Percentiles rank a stretch among this genome's conserved stretches.
Conservation (phyloP, 2,113 vertebrate genomes). For the Mustela nigripes region DNA sequence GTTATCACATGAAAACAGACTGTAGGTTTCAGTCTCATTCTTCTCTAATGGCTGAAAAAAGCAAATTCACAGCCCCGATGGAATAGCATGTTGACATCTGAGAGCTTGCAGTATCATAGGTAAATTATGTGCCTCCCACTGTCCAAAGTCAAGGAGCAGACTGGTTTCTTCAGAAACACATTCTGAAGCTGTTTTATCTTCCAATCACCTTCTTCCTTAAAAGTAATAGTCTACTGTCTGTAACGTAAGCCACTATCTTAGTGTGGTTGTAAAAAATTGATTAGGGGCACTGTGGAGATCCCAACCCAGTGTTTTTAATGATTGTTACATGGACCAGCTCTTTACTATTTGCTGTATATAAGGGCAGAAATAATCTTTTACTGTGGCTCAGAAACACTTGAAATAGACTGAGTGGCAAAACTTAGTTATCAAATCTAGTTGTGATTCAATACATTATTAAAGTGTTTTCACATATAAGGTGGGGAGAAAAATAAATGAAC, state of each 20-base stretch:
- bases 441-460: conserved; percentile 68
- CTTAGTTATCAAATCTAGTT: conserved; percentile 32
- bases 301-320: background rate
- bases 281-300: background rate
- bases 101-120: conserved; percentile 76
- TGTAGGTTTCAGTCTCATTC: conserved; percentile 76
- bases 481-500: conserved; percentile 67
- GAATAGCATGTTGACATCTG: background rate
- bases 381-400: conserved; percentile 66
- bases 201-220: conserved; percentile 51
- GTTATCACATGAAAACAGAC: conserved; percentile 87
- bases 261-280: conserved; percentile 56
- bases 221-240: conserved; percentile 56
- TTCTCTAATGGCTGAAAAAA: conserved; percentile 75
- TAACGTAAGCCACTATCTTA: conserved; percentile 59
- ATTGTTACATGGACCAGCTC: background rate
- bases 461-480: conserved; percentile 71
- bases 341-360: conserved; percentile 39
- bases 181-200: conserved; percentile 56
- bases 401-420: conserved; percentile 63
- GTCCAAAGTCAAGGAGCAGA: conserved; percentile 41
- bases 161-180: conserved; percentile 53
- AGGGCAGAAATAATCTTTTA: background rate
- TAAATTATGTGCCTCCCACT: conserved; percentile 68
- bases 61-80: conserved; percentile 74